Base-by-base conservation (phyloP, 2,113 vertebrate species). In the Diphyllodes magnificus region DNA sequence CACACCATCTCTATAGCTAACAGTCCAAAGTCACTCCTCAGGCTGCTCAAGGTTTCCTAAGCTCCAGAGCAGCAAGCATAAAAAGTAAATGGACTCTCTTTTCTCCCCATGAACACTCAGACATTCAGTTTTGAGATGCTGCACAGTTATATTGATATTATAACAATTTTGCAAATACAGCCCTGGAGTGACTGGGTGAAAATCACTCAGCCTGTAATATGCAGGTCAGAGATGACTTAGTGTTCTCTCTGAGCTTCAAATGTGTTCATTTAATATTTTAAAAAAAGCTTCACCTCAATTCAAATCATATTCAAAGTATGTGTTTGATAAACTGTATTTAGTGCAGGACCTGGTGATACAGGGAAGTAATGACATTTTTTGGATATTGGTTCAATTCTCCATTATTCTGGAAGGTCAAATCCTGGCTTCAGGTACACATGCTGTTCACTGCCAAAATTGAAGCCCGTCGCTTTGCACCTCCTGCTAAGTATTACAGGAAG, bases 1-100 rank as follows among this genome's bases (percentile, higher is more conserved):
- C 54, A 77, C 0, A 2, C 50, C 56, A 86, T 76, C 42, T 86
- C 47, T 37, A 87, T 42, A 86, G 82, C 77, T 73, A 84, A 89
- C 60, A 63, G 85, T 72, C 75, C 92, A 86, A 86, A 79, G 91
- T 80, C 71, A 86, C 44, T 94, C 86, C 77, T 94, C 53, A 78
- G 88, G 88, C 75, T 95, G 65, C 40, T 51, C 79, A 94, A 86
- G 75, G 64, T 82, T 78, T 91, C 68, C 65, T 33, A 45, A 88
- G 81, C 68, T 88, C 57, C 80, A 76, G 57, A 83, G 88, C 82
- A 86, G 40, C n/a, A 82, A 76, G 60, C 88, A 84, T 84, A 87
- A 92, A 83, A 96, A 39, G 22, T 59, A 95, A 95, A 94, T 72
- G 39, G 57, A 79, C 47, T 81, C 59, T 47, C 27, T 86, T 79